Evolutionary conservation across 2,797 vertebrate species (phyloP).

Genomic region (Alectoris magna): DNA sequence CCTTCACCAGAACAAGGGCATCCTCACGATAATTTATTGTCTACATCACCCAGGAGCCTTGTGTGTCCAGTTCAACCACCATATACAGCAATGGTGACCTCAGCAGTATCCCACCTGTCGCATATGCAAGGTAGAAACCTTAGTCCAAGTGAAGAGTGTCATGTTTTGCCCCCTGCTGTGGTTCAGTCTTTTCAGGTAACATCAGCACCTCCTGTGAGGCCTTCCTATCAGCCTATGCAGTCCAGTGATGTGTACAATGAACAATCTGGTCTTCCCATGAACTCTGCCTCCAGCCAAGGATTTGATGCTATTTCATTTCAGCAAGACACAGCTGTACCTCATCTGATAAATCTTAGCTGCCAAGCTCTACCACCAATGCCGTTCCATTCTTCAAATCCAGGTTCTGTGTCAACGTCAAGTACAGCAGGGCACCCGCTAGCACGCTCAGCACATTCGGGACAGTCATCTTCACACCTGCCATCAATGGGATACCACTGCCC

Average conservation of each 20-base stretch:
- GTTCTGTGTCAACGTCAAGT: constrained; percentile 74
- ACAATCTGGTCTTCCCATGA: constrained; percentile 88
- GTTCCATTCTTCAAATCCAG: constrained; percentile 85
- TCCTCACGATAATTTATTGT: constrained; percentile 87
- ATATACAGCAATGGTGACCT: constrained; percentile 77
- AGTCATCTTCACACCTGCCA: constrained; percentile 85
- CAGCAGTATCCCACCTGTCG: constrained; percentile 88
- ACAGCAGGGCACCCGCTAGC: constrained; percentile 83
- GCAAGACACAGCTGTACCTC: constrained; percentile 83
- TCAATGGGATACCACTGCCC: constrained; percentile 88
- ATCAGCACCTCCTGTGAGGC: constrained; percentile 81
- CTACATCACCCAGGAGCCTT: constrained; percentile 88
- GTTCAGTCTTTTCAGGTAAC: constrained; percentile 88
- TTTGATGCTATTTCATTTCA: constrained; percentile 90
- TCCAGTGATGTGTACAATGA: constrained; percentile 88
- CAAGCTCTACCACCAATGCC: constrained; percentile 82
- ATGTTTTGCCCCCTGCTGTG: constrained; percentile 81
- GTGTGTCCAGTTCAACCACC: constrained; percentile 81
- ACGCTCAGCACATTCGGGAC: constrained; percentile 80
- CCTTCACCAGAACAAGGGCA: constrained; percentile 91
- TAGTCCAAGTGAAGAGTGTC: constrained; percentile 89
- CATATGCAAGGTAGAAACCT: constrained; percentile 89
- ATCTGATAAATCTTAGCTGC: constrained; percentile 87
- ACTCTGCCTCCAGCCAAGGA: constrained; percentile 84
- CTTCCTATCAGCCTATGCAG: constrained; percentile 90